Conservation (phyloP, 2,888 invertebrate genomes). For the Tachina fera region DNA sequence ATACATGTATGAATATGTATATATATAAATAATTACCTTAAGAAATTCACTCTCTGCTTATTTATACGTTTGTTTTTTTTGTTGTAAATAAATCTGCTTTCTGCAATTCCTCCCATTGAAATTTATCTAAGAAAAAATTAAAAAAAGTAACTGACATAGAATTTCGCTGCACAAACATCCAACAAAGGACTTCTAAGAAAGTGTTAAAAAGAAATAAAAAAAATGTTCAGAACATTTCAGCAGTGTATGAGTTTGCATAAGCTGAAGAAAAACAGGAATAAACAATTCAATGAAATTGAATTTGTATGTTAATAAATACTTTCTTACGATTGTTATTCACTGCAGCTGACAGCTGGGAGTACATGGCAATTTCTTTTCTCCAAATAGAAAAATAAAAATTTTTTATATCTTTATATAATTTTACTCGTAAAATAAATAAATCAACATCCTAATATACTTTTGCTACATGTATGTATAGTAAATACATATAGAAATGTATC, state of each 20-base stretch:
- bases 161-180: not conserved
- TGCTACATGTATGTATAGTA: not conserved
- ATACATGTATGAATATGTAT: not conserved
- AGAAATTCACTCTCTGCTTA: conserved; percentile 1
- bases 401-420: conserved; percentile 5
- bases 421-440: conserved; percentile 23
- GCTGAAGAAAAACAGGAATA: not conserved
- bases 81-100: conserved; percentile 9
- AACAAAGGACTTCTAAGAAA: not conserved
- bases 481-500: conserved; percentile 18
- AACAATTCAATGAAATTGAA: conserved; percentile 8
- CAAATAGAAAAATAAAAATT: conserved; percentile 13
- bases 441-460: conserved; percentile 11
- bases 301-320: conserved; percentile 16
- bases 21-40: conserved; percentile 14
- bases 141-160: conserved; percentile 13
- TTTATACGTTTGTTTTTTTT: conserved; percentile 17
- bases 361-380: conserved; percentile 8
- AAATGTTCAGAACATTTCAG: conserved; percentile 57
- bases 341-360: not conserved
- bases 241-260: conserved; percentile 41
- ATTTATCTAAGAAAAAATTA: conserved; percentile 34
- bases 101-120: conserved; percentile 6
- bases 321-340: conserved; percentile 7
- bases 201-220: not conserved